Conservation (phyloP, 2,888 invertebrate genomes). For the Drosophila mimetica region DNA sequence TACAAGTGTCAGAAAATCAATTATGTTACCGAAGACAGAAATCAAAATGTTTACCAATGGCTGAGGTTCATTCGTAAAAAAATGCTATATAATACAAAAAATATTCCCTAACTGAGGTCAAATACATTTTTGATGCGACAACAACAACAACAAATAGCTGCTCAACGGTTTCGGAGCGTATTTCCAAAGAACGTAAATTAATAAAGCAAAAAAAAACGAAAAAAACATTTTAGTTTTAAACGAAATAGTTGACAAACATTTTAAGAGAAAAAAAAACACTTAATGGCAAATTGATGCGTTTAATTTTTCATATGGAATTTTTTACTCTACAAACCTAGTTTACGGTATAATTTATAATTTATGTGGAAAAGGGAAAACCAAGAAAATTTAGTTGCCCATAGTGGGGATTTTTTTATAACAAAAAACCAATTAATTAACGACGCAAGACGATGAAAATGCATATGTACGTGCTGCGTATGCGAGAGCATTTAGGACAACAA, state of each 20-base stretch:
- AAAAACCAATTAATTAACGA: slow-evolving; percentile 51
- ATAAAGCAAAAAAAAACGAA: slow-evolving; percentile 7
- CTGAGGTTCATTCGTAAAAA: slow-evolving; percentile 61
- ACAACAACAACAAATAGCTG: slow-evolving; percentile 72
- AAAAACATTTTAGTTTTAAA: slow-evolving; percentile 64
- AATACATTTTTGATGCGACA: slow-evolving; percentile 57
- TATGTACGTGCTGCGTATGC: slow-evolving; percentile 40
- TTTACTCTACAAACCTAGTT: slow-evolving; percentile 72
- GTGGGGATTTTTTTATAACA: slow-evolving; percentile 47
- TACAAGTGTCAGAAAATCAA: slow-evolving; percentile 68
- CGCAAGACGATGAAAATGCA: slow-evolving; percentile 35
- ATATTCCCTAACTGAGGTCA: slow-evolving; percentile 40
- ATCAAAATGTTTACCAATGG: slow-evolving; percentile 73
- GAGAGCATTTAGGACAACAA: slow-evolving; percentile 77
- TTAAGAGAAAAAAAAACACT: slow-evolving; percentile 38
- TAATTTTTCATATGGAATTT: slow-evolving; percentile 73
- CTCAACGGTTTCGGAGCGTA: slow-evolving; percentile 84
- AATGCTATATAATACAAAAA: slow-evolving; percentile 45
- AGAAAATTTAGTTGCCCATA: slow-evolving; percentile 59
- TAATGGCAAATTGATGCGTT: slow-evolving; percentile 46
- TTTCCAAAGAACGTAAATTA: slow-evolving; percentile 74
- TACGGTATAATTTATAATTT: slow-evolving; percentile 65
- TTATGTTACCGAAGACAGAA: slow-evolving; percentile 69
- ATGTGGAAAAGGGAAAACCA: slow-evolving; percentile 18
- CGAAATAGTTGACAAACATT: slow-evolving; percentile 41